Percentiles rank a stretch among this genome's conserved stretches.
phyloP scores from a whole-genome alignment of 2,797 vertebrate species.

The Artibeus jamaicensis region DNA sequence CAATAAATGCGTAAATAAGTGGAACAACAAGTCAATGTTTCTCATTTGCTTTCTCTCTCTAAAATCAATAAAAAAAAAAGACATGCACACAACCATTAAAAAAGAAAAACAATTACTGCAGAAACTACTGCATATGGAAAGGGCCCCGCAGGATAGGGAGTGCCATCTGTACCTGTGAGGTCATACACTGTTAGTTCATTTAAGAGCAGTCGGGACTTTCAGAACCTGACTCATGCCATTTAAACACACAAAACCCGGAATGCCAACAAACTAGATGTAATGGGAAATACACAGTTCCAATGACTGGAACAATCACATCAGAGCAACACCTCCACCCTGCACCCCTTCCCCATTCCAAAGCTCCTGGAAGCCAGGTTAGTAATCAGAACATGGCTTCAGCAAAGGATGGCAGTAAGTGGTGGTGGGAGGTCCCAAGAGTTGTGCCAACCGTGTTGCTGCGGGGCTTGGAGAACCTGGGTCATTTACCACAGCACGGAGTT shows the following conservation, averaged over 20 bases:
- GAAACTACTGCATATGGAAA: not conserved
- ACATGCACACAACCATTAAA: not conserved
- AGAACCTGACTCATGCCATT: conserved; percentile 28
- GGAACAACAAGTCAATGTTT: not conserved
- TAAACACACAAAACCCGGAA: not conserved
- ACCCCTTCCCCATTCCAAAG: not conserved
- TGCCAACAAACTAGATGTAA: conserved; percentile 45
- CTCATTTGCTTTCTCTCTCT: not conserved
- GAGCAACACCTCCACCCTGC: not conserved
- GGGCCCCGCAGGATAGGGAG: not conserved
- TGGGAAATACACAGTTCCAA: conserved; percentile 34
- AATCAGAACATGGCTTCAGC: not conserved
- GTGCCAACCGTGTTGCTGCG: not conserved
- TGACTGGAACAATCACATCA: conserved; percentile 32
- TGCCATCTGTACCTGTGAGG: not conserved
- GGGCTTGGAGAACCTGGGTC: not conserved
- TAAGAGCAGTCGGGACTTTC: not conserved
- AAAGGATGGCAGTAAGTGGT: not conserved
- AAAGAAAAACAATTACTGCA: not conserved
- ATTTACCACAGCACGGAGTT: not conserved
- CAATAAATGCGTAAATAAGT: not conserved
- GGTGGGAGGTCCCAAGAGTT: not conserved
- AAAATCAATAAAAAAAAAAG: not conserved
- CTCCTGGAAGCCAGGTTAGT: conserved; percentile 18
- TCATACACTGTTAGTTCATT: conserved; percentile 45